phyloP scores from a whole-genome alignment of 1,140 invertebrate genomes.

The Macrobrachium nipponense region DNA sequence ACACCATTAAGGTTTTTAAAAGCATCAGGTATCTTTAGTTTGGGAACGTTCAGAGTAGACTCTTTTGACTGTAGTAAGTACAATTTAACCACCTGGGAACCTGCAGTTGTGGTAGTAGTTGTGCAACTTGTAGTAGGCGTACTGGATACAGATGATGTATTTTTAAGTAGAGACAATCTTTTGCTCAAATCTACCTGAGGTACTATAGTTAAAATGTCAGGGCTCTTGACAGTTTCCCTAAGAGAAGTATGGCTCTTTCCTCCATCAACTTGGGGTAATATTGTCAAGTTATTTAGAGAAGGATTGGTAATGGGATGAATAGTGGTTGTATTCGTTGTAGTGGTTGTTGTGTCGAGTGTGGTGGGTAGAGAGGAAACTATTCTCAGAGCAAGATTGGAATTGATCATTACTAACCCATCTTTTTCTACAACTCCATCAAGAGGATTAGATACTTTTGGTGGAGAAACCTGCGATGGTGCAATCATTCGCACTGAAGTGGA shows the following conservation, averaged over 20 bases:
- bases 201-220: conserved; percentile 63
- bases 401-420: conserved; percentile 62
- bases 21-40: conserved; percentile 26
- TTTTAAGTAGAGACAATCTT: conserved; percentile 40
- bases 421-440: conserved; percentile 49
- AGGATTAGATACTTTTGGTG: conserved; percentile 12
- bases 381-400: conserved; percentile 59
- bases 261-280: conserved; percentile 58
- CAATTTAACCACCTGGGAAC: conserved; percentile 60
- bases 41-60: conserved; percentile 8
- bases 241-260: conserved; percentile 20
- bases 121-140: conserved; percentile 1
- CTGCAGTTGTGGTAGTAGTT: conserved; percentile 15
- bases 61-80: conserved; percentile 56
- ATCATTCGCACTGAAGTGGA: conserved; percentile 41
- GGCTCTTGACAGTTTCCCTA: conserved; percentile 39
- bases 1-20: conserved; percentile 40
- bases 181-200: conserved; percentile 59
- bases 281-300: conserved; percentile 49
- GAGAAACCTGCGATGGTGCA: conserved; percentile 26
- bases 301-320: conserved; percentile 38
- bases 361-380: conserved; percentile 57
- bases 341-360: conserved; percentile 33
- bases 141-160: conserved; percentile 16
- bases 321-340: conserved; percentile 49